Conservation (phyloP, 2,113 vertebrate species). For the Dolichallabes microphthalmus region DNA sequence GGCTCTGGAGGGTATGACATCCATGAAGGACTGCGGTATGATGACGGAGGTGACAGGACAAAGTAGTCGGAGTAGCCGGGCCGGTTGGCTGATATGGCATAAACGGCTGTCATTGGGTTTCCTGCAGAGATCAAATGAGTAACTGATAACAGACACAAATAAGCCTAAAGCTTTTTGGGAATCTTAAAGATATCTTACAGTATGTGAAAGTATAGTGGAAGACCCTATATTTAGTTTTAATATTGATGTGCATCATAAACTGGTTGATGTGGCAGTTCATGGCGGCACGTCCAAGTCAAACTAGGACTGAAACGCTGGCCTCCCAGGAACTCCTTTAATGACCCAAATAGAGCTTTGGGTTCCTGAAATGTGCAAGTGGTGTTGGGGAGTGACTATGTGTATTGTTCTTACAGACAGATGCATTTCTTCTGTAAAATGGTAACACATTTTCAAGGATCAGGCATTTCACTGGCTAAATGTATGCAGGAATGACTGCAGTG, state of each 20-base stretch:
- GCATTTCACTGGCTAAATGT: too few species aligned
- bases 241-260: not conserved
- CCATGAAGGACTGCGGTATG: slow-evolving; percentile 93
- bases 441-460: too few species aligned
- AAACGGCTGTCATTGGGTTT: slow-evolving; percentile 94
- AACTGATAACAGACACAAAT: not conserved
- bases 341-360: too few species aligned
- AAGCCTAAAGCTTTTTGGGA: not conserved
- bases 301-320: too few species aligned
- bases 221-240: not conserved
- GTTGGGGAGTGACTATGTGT: too few species aligned
- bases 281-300: too few species aligned
- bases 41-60: slow-evolving; percentile 87
- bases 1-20: slow-evolving; percentile 92
- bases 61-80: slow-evolving; percentile 93
- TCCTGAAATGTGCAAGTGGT: too few species aligned
- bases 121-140: slow-evolving; percentile 67
- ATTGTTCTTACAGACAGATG: too few species aligned
- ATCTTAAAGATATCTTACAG: not conserved
- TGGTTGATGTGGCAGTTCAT: not conserved
- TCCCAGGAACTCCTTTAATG: too few species aligned
- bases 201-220: not conserved
- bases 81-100: slow-evolving; percentile 93
- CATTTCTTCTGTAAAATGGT: too few species aligned
- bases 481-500: too few species aligned